Evolutionary conservation across 2,888 invertebrate species (phyloP), one percentile per base, ranked within the genome.

Genomic region (Ichneumon xanthorius): DNA sequence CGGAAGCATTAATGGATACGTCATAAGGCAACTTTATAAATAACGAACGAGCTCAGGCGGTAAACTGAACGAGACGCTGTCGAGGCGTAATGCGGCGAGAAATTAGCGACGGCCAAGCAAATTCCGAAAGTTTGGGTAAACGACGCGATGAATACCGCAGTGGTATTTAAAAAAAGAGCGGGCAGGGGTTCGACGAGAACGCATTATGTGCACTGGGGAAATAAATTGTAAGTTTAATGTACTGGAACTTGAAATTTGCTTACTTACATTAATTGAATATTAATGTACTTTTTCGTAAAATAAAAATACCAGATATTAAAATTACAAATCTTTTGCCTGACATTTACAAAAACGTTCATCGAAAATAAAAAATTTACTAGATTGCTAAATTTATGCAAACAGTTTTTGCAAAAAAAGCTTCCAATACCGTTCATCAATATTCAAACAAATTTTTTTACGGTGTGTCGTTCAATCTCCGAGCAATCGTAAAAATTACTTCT

Each of bases 401-500:
- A 33, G 5, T 33, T 33, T 33, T 7, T 7, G 33, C 33, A 6
- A 33, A 6, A 6, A 33, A 33, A 7, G 33, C 33, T 33, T 33
- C 7, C 33, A 33, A 7, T 33, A 33, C 33, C 33, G 33, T 33
- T 55, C 14, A 2, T 45, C 14, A 11, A 40, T 11, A 11, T 40
- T 11, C 40, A 11, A 11, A 11, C 9, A 40, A 40, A 2, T 40
- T 40, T 4, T 48, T 78, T 81, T 70, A 40, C 40, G 1, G 1
- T 40, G 40, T 40, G 40, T 40, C 2, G 40, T 9, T 40, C 11
- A 40, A 11, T 77, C 40, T 5, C 30, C 37, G 58, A 45, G 53
- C 70, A n/a, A 22, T 58, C 61, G 30, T 9, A n/a, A 55, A 84
- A 73, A 81, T 81, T 53, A 73, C 77, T 80, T 73, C 67, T 11